Evolutionary conservation across 2,797 vertebrate genomes (phyloP), one percentile per base, ranked within the genome.

Genomic region (Sorex maritimensis): DNA sequence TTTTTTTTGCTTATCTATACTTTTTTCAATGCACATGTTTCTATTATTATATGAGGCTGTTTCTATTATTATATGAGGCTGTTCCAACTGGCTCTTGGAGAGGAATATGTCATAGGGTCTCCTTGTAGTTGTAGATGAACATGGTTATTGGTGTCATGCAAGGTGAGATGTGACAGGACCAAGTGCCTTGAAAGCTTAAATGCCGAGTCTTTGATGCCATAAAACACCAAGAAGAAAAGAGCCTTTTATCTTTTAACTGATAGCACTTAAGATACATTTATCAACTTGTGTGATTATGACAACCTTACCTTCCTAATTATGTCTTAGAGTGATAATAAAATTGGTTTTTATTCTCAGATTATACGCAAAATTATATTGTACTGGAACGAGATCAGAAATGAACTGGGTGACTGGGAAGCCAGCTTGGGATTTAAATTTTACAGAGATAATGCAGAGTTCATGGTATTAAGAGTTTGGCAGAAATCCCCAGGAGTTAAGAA

Each of bases 371-470:
- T 61, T 19, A 61, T 61, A 61, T 77, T 81, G 24, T 79, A 44
- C 13, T 82, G 58, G 49, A 67, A 91, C 85, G 74, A 91, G 78
- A 69, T 95, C 83, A 85, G 85, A 88, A 90, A 46, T 80, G 74
- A 94, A 74, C 89, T 63, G 77, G 68, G 80, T 38, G 44, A 44
- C 79, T 88, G 52, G 38, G 69, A 93, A 96, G 83, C 34, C 83
- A 84, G 83, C 21, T 82, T 71, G 86, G 89, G 95, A 80, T 95
- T 97, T 96, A 94, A 94, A 90, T 94, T 91, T 95, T 95, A 93
- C 65, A 92, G 81, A 94, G 90, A 91, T 81, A 94, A 94, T 94
- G 58, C 71, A 58, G 81, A 83, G 91, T 92, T 96, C 81, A 82
- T 93, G 74, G 85, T 87, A 58, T 91, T 89, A 85, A 75, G 88